Conservation (phyloP, 2,888 invertebrate species). For the Adela reaumurella region DNA sequence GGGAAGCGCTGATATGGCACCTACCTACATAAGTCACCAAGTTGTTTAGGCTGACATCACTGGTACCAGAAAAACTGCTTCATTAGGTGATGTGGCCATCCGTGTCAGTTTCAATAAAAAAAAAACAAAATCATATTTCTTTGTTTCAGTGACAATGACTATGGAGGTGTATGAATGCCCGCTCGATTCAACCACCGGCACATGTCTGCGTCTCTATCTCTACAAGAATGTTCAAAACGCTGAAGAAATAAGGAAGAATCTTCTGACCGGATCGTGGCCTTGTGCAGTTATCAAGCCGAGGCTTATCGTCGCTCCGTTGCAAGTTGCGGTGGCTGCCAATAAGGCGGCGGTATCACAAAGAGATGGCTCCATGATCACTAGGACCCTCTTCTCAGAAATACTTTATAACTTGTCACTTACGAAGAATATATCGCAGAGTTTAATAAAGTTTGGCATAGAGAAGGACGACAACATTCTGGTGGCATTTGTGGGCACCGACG, state of each 20-base stretch:
- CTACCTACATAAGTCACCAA: too few relatives aligned
- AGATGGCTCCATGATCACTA: slow-evolving; percentile 51
- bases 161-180: slow-evolving; percentile 22
- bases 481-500: slow-evolving; percentile 26
- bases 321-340: slow-evolving; percentile 64
- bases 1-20: too few relatives aligned
- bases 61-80: too few relatives aligned
- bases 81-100: too few relatives aligned
- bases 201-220: slow-evolving; percentile 44
- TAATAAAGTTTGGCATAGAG: slow-evolving; percentile 61
- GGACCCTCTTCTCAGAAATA: slow-evolving; percentile 61
- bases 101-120: too few relatives aligned
- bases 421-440: slow-evolving; percentile 66
- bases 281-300: slow-evolving; percentile 62
- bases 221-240: slow-evolving; percentile 59
- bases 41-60: too few relatives aligned
- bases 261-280: slow-evolving; percentile 53
- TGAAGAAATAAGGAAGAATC: slow-evolving; percentile 44
- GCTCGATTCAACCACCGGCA: slow-evolving; percentile 41
- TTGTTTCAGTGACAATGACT: slow-evolving; percentile 17
- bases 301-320: slow-evolving; percentile 57
- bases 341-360: slow-evolving; percentile 56
- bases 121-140: too few relatives aligned
- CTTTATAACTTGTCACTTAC: slow-evolving; percentile 65
- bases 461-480: slow-evolving; percentile 26